phyloP scores from a whole-genome alignment of 2,888 invertebrate genomes.

The Drosophila mimica region DNA sequence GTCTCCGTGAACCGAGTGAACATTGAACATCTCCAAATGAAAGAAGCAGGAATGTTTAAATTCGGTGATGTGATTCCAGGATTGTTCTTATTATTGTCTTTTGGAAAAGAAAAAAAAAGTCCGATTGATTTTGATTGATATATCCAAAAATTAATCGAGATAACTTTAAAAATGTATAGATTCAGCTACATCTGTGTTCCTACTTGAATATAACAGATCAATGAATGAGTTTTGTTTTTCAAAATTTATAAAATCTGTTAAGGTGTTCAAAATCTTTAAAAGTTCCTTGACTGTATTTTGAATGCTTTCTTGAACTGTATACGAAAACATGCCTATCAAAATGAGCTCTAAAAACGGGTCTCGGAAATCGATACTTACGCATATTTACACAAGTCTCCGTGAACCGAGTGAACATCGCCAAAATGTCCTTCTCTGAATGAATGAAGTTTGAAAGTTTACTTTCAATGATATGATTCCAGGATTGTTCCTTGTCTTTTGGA shows the following conservation, averaged over 20 bases:
- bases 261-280: not conserved
- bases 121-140: not conserved
- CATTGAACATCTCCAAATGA: not conserved
- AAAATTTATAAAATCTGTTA: not conserved
- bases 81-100: too few species aligned
- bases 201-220: not conserved
- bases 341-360: not conserved
- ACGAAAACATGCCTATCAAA: not conserved
- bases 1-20: not conserved
- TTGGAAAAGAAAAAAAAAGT: not conserved
- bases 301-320: not conserved
- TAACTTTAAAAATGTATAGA: not conserved
- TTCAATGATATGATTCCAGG: not conserved
- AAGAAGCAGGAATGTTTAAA: not conserved
- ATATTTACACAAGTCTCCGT: too few species aligned
- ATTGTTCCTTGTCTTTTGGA: not conserved
- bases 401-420: too few species aligned
- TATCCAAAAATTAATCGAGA: not conserved
- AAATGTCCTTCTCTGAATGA: not conserved
- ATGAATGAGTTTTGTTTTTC: not conserved
- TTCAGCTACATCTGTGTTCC: not conserved
- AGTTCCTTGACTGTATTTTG: not conserved
- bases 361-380: not conserved
- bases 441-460: not conserved
- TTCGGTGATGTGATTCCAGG: not conserved